These are phyloP conservation scores for Heliconius ethilla DNA, from an alignment of 2,888 invertebrate species.

Conservation along the genomic window DNA sequence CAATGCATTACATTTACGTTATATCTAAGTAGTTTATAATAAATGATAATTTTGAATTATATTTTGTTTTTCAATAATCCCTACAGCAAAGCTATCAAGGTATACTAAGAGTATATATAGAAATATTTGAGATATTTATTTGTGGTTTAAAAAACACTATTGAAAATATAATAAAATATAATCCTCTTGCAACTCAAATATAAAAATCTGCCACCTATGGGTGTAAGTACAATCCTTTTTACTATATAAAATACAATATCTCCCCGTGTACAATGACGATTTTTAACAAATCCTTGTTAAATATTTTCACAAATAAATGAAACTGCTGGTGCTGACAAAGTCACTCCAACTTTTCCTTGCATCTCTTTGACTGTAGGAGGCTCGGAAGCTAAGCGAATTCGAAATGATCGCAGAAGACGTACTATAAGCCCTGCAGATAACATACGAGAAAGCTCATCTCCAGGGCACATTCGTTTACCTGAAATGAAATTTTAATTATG, in stretches of 20 bases:
- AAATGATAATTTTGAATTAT: conserved; percentile 51
- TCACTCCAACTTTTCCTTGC: conserved; percentile 88
- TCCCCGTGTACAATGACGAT: neutral
- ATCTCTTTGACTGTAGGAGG: conserved; percentile 76
- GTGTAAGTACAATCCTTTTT: neutral
- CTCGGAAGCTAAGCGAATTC: conserved; percentile 80
- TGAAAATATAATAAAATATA: neutral
- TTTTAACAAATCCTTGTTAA: conserved; percentile 39
- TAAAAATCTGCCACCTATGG: neutral
- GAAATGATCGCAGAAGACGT: conserved; percentile 84
- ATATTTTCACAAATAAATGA: conserved; percentile 62
- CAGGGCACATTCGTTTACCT: conserved; percentile 93
- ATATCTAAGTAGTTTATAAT: conserved; percentile 53
- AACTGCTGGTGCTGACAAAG: conserved; percentile 84
- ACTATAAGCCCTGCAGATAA: conserved; percentile 85
- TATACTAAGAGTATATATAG: neutral
- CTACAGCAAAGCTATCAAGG: neutral
- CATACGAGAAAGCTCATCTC: conserved; percentile 91
- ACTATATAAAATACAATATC: neutral
- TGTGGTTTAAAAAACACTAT: neutral
- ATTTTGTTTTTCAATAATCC: conserved; percentile 28
- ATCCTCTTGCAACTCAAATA: neutral
- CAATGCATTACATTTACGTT: conserved; percentile 57
- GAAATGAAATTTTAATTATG: conserved; percentile 44
- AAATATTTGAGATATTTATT: neutral